Base-by-base conservation (phyloP, 2,888 invertebrate species). In the Iselma pallidipennis region DNA sequence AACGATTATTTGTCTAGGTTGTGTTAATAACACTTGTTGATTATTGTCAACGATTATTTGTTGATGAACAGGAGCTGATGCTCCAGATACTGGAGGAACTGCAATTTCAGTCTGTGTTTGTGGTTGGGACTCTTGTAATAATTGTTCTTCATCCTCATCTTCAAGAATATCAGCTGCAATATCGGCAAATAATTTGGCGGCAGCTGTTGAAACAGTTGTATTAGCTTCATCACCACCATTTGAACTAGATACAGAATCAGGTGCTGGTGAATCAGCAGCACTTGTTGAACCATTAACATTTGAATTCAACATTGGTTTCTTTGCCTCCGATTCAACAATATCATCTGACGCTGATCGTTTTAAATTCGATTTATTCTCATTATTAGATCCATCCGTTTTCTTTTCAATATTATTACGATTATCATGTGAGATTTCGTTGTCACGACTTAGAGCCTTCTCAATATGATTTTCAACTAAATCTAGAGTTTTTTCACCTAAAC, bases 131-230 rank as follows among this genome's bases (percentile, higher is more conserved):
- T 77, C 76, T 62, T 79, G 77, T 62, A 82, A 76, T 55, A 82
- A 74, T 67, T 84, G 83, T 55, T 82, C 82, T 55, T 85, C 84
- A 19, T 92, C 91, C 76, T 93, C 94, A 71, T 93, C 94, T 75
- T 92, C 92, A 16, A 94, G 83, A 51, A 92, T 91, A 31, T 92
- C 92, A 0, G 93, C 94, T 0, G 93, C 94, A 52, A 94, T 84
- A 26, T 93, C 93, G 0, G 94, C 93, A 76, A 94, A 94, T 23
- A 94, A 82, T 80, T 94, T 93, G 0, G 93, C 94, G 0, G 94
- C 94, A 5, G 91, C 92, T 57, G 92, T 92, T 0, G 93, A 93
- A 0, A 90, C 90, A 1, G 87, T 87, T 29, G 86, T 86, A 67
- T 87, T 76, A n/a, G 82, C 82, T 45, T 86, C 81, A 0, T 85